Conservation (phyloP, 2,113 vertebrate genomes). For the Ia io region DNA sequence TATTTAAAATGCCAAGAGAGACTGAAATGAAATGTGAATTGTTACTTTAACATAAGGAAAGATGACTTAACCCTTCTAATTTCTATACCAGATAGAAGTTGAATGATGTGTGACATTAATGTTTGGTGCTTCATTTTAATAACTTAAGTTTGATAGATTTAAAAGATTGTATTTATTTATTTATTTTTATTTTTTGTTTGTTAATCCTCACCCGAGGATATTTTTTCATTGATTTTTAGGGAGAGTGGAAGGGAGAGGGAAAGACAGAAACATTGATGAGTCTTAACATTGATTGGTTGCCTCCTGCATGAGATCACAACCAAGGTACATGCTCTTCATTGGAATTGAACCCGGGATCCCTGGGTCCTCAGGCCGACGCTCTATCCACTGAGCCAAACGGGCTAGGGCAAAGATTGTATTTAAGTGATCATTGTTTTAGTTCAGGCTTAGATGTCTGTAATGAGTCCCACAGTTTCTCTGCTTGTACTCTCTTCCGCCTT, state of each 20-base stretch:
- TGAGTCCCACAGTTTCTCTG: background rate
- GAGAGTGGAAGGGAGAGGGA: too few relatives aligned
- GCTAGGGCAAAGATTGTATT: background rate
- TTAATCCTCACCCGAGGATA: too few relatives aligned
- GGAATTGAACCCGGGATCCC: too few relatives aligned
- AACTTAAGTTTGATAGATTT: slow-evolving; percentile 29
- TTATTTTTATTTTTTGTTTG: too few relatives aligned
- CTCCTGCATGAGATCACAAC: too few relatives aligned
- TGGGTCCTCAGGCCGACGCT: too few relatives aligned
- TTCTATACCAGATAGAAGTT: slow-evolving; percentile 4
- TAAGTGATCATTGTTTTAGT: slow-evolving; percentile 4
- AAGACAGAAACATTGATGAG: too few relatives aligned
- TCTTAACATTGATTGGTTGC: too few relatives aligned
- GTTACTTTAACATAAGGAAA: slow-evolving; percentile 15
- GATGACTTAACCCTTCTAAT: slow-evolving; percentile 16
- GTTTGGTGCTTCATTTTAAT: slow-evolving; percentile 24
- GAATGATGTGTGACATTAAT: background rate
- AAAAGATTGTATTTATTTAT: background rate
- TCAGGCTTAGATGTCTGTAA: slow-evolving; percentile 1
- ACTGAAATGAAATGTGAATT: slow-evolving; percentile 42
- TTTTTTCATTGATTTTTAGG: too few relatives aligned
- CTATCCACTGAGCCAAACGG: too few relatives aligned
- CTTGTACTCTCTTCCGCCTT: background rate
- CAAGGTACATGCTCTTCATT: too few relatives aligned
- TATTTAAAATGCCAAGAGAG: slow-evolving; percentile 35